These are phyloP conservation scores for Limenitis arthemis DNA, from an alignment of 2,888 invertebrate genomes.

Conservation along the genomic window DNA sequence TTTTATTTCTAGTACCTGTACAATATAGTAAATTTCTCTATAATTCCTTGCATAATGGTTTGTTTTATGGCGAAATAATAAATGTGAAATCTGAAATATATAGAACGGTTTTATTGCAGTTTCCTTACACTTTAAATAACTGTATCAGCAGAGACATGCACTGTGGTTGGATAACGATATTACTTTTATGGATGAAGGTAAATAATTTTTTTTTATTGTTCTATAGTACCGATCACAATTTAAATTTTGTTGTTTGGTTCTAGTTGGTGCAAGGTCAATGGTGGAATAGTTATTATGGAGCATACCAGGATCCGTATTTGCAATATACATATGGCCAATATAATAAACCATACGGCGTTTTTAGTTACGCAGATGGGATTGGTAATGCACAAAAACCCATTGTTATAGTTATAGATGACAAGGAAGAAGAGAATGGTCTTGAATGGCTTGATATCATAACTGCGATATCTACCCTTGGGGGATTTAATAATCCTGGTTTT, in stretches of 20 bases:
- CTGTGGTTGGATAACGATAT: neutral
- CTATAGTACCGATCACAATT: neutral
- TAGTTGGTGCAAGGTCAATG: slow-evolving; percentile 8
- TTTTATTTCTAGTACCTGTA: no score
- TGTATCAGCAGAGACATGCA: slow-evolving; percentile 2
- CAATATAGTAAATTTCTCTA: no score
- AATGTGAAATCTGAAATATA: slow-evolving; percentile 6
- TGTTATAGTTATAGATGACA: slow-evolving; percentile 14
- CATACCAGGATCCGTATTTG: slow-evolving; percentile 5
- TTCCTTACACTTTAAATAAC: neutral
- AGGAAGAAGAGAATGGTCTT: slow-evolving; percentile 3
- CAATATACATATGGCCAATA: slow-evolving; percentile 5
- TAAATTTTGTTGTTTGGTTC: neutral
- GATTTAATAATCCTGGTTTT: slow-evolving; percentile 2
- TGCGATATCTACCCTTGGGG: slow-evolving; percentile 7
- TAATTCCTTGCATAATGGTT: no score
- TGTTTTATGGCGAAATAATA: neutral
- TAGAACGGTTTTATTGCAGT: neutral
- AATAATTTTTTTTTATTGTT: neutral
- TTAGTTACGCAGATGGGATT: neutral
- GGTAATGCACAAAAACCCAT: slow-evolving; percentile 14
- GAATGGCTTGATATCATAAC: slow-evolving; percentile 12
- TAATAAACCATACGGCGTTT: neutral
- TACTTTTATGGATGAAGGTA: slow-evolving; percentile 13
- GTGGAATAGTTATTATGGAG: slow-evolving; percentile 5